Conservation (phyloP, 2,888 invertebrate genomes). For the Timema cristinae region DNA sequence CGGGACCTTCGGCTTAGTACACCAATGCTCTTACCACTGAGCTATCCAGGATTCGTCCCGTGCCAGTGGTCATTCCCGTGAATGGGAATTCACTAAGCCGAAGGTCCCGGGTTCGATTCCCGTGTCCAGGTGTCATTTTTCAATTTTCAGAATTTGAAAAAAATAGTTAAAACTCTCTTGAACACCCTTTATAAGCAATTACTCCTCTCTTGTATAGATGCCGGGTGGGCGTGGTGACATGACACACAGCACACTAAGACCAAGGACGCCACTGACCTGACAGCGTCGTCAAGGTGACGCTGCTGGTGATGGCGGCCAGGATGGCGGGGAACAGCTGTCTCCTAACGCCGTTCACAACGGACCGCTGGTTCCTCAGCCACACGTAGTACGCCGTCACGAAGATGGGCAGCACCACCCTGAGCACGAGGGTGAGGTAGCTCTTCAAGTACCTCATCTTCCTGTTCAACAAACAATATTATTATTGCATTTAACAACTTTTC, state of each 20-base stretch:
- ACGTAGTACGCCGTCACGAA: conserved; percentile 43
- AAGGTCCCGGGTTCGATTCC: no score
- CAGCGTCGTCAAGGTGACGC: conserved; percentile 44
- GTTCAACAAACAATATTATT: conserved; percentile 26
- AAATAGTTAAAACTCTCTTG: neutral
- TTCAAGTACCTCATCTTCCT: conserved; percentile 43
- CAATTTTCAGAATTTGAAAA: no score
- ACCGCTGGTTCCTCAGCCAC: conserved; percentile 42
- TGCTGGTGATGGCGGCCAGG: conserved; percentile 43
- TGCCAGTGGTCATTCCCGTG: no score
- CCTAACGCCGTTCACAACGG: conserved; percentile 41
- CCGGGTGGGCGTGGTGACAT: no score
- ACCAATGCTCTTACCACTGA: no score
- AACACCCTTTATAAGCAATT: neutral
- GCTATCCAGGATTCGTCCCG: no score
- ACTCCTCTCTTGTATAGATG: neutral
- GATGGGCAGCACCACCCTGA: conserved; percentile 41
- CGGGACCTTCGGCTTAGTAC: no score
- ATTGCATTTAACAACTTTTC: no score
- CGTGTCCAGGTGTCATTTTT: no score
- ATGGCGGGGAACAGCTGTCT: conserved; percentile 42
- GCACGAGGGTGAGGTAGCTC: conserved; percentile 38
- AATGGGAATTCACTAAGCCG: no score
- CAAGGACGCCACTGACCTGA: conserved; percentile 33
- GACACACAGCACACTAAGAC: neutral